Base-by-base conservation (phyloP, 2,888 invertebrate genomes). In the Pollenia amentaria region DNA sequence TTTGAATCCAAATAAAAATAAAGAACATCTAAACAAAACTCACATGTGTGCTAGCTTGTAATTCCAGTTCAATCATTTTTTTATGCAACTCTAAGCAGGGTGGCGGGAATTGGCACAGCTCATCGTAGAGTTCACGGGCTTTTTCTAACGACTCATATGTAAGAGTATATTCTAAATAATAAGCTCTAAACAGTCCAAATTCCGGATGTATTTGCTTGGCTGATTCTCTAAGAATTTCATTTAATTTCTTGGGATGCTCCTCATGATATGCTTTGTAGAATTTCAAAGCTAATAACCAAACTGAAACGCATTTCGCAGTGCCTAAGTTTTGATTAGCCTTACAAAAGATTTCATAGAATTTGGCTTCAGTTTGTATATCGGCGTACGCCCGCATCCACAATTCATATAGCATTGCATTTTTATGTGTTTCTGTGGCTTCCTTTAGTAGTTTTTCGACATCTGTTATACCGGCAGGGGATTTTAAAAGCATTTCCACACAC, bases 121-220 rank as follows among this genome's bases (percentile, higher is more conserved):
- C 94, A 51, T 94, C 94, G 90, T 97, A 97, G 42, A 95, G 92
- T 77, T 94, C 94, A 76, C 96, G 94, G 0, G 96, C 95, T 55
- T 94, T 94, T 89, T 94, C 94, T 67, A 96, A 88, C 0, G 88
- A 87, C 84, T 67, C 88, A 87, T 89, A 90, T 84, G 88, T 88
- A 73, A 89, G 89, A 46, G 89, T 88, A 81, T 89, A 90, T 78
- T 91, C 91, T 46, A 93, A 65, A 72, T 90, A 93, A 67, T 90
- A 90, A 18, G 89, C 89, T 14, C 93, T 91, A 64, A 93, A 90
- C 18, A 84, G 70, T 0, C 87, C 89, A 84, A 92, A 93, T 51
- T 90, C 90, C 0, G 90, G 89, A 65, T 88, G 88, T 1, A 86
- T 75, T 57, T 90, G 89, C 64, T 89, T 88, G 21, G 91, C 90